Evolutionary conservation across 2,888 invertebrate species (phyloP), one percentile per base, ranked within the genome.

Genomic region (Spilarctia lutea): DNA sequence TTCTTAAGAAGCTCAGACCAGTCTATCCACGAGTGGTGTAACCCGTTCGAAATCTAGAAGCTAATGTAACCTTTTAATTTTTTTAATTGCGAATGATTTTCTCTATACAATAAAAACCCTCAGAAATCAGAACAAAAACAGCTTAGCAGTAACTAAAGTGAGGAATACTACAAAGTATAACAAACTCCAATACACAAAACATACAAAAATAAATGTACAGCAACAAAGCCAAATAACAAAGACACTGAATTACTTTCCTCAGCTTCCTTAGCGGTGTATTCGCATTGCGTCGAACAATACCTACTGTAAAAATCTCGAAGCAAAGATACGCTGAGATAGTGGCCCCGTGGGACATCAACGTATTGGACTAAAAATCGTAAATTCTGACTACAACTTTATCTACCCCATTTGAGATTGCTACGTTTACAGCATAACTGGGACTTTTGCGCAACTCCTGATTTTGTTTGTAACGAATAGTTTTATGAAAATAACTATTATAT

Each of bases 331-430:
- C 16, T 60, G 73, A 81, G 76, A 79, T 80, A 81, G 65, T 72
- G 69, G 42, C 52, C 80, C 77, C 77, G 4, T 42, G 84, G 73
- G 83, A 74, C 74, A 65, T 72, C 74, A 70, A 75, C 74, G 66
- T 84, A 84, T 82, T 68, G 72, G 75, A 75, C 84, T 79, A 74
- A 70, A 77, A 78, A 75, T 84, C 83, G 80, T 84, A 82, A 80
- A 80, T 78, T 75, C 60, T 63, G 74, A 33, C 70, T 77, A 75
- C 72, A 74, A 68, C 75, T 84, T 84, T 84, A 84, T 83, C 78
- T 82, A 13, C 24, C 65, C 75, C 48, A 56, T 76, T 77, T 68
- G 60, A 52, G 24, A 72, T 72, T 73, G 74, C 71, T 79, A 69
- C 60, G 30, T 70, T 71, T 42, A 56, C 52, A 30, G 45, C 66